phyloP scores from a whole-genome alignment of 2,797 vertebrate genomes.

The Chaetophractus vellerosus region DNA sequence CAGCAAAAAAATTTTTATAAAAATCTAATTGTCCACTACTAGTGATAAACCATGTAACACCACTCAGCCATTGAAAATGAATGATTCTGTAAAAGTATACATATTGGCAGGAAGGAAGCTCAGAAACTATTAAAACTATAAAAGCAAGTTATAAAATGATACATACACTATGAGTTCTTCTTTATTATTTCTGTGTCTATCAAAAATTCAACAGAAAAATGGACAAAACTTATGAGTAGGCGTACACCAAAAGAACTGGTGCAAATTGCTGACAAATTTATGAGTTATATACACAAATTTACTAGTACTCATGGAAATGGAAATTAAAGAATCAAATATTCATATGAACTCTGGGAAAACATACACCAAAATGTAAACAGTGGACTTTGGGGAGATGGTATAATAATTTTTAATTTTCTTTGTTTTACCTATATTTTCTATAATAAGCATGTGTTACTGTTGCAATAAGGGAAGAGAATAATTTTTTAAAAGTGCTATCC shows the following conservation, averaged over 20 bases:
- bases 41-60: neutral
- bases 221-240: neutral
- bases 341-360: neutral
- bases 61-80: conserved; percentile 32
- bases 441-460: neutral
- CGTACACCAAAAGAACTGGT: neutral
- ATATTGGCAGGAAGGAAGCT: conserved; percentile 5
- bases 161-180: neutral
- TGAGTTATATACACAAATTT: neutral
- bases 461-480: neutral
- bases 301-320: conserved; percentile 1
- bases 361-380: neutral
- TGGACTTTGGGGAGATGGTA: neutral
- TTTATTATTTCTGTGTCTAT: neutral
- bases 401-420: conserved; percentile 13
- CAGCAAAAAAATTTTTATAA: conserved; percentile 7
- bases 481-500: neutral
- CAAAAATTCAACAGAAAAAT: conserved; percentile 29
- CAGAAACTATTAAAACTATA: neutral
- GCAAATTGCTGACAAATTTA: neutral
- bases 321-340: conserved; percentile 18
- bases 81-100: neutral
- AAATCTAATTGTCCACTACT: conserved; percentile 10
- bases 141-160: conserved; percentile 27
- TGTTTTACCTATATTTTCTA: neutral